Conservation (phyloP, 2,113 vertebrate species). For the Danio rerio region DNA sequence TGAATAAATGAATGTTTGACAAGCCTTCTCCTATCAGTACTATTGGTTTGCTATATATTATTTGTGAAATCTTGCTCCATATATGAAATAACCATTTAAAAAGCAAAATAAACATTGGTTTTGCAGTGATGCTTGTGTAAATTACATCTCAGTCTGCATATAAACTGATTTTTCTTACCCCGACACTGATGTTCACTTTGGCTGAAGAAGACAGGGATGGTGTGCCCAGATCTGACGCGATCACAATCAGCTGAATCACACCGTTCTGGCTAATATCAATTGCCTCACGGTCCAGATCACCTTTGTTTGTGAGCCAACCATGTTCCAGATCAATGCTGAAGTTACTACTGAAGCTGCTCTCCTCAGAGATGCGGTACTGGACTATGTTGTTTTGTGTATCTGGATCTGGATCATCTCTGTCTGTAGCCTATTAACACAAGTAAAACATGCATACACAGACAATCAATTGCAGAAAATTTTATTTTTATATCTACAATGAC, state of each 20-base stretch:
- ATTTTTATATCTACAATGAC: too few relatives aligned
- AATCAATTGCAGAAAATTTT: neutral
- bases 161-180: slow-evolving; percentile 72
- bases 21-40: too few relatives aligned
- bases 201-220: slow-evolving; percentile 63
- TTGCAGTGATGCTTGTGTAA: too few relatives aligned
- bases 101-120: too few relatives aligned
- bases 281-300: slow-evolving; percentile 82
- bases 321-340: slow-evolving; percentile 79
- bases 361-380: slow-evolving; percentile 71
- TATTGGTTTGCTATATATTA: too few relatives aligned
- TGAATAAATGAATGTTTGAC: too few relatives aligned
- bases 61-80: too few relatives aligned
- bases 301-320: slow-evolving; percentile 74
- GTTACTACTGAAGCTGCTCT: slow-evolving; percentile 76
- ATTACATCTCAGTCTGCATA: too few relatives aligned
- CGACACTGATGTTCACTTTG: slow-evolving; percentile 79
- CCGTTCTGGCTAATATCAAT: slow-evolving; percentile 73
- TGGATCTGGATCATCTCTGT: slow-evolving; percentile 78
- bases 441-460: neutral
- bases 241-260: slow-evolving; percentile 76
- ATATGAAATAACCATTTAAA: too few relatives aligned
- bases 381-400: slow-evolving; percentile 79
- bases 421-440: slow-evolving; percentile 79
- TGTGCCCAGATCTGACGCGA: slow-evolving; percentile 80